Conservation (phyloP, 2,113 vertebrate species). For the Cyanoderma ruficeps region DNA sequence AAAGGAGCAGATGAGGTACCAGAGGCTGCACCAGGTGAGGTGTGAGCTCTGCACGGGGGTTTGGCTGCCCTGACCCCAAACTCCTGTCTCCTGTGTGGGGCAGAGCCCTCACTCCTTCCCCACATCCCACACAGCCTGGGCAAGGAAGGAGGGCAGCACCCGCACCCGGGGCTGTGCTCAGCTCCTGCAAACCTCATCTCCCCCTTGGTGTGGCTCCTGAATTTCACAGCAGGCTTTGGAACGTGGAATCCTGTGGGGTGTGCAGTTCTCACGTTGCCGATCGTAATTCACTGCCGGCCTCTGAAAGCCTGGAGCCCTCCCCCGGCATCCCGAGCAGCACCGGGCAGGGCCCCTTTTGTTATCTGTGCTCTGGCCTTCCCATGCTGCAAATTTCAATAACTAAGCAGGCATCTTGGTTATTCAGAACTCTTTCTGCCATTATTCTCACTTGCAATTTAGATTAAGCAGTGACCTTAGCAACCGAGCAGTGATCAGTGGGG, state of each 20-base stretch:
- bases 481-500: not conserved
- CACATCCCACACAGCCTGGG: accelerated
- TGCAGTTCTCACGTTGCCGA: not conserved
- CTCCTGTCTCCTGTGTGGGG: accelerated
- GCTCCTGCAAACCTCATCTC: not conserved
- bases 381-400: not conserved
- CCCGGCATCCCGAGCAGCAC: not conserved
- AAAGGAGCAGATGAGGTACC: not conserved
- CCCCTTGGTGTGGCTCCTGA: not conserved
- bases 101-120: accelerated
- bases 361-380: not conserved
- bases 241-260: not conserved
- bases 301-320: not conserved
- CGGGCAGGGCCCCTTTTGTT: not conserved
- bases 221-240: not conserved
- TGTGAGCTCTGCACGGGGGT: accelerated
- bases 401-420: not conserved
- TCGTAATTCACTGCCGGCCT: not conserved
- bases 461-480: slow-evolving; percentile 5
- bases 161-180: not conserved
- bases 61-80: not conserved
- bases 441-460: slow-evolving; percentile 41
- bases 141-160: not conserved
- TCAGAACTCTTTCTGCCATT: slow-evolving; percentile 14
- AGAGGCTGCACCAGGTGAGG: accelerated